Evolutionary conservation across 2,797 vertebrate genomes (phyloP).

Genomic region (Sebastes taczanowskii): DNA sequence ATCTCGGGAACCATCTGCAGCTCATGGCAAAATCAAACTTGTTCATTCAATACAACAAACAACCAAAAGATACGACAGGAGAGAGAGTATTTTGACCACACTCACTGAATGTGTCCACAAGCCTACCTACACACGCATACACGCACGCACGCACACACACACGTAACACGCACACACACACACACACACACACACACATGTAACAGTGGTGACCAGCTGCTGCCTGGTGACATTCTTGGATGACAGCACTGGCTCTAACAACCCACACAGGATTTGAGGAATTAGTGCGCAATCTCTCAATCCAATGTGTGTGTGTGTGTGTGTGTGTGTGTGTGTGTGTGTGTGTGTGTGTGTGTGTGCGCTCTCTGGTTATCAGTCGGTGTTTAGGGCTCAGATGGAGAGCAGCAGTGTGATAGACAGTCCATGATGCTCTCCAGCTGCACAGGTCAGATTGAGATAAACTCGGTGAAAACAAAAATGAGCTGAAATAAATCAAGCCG

Average conservation of each 20-base stretch:
- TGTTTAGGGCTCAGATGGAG: constrained; percentile 57
- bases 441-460: constrained; percentile 44
- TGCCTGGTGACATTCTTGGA: constrained; percentile 68
- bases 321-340: not conserved
- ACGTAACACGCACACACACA: no score
- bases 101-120: constrained; percentile 3
- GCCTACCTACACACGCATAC: not conserved
- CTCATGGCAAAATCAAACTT: constrained; percentile 38
- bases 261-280: constrained; percentile 65
- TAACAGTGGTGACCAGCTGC: constrained; percentile 60
- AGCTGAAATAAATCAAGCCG: constrained; percentile 4
- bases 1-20: constrained; percentile 49
- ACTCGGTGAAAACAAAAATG: constrained; percentile 8
- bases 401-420: constrained; percentile 41
- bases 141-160: not conserved
- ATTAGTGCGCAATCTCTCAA: constrained; percentile 57
- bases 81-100: constrained; percentile 21
- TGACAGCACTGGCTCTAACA: constrained; percentile 64
- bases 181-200: no score
- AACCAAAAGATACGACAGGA: constrained; percentile 17
- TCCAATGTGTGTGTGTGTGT: constrained; percentile 5
- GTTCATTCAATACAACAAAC: constrained; percentile 35
- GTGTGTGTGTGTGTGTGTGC: not conserved
- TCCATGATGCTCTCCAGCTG: constrained; percentile 41
- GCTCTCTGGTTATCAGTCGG: constrained; percentile 40